Percentiles rank a stretch among this genome's conserved stretches.
These are phyloP conservation scores for Lepidurus apus DNA, from an alignment of 1,140 invertebrate genomes.

Conservation along the genomic window DNA sequence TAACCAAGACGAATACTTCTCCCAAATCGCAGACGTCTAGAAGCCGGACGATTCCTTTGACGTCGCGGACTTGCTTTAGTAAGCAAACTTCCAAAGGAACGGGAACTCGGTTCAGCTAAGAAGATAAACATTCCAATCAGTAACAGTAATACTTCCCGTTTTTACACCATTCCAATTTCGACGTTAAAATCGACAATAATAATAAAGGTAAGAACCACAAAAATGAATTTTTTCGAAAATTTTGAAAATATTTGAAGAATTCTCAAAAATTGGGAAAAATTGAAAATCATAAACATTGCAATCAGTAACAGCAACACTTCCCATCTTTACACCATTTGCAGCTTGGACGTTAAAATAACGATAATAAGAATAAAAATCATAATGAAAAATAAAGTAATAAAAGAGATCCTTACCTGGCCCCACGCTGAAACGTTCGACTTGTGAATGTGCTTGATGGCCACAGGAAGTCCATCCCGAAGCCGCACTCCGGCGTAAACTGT, in stretches of 20 bases:
- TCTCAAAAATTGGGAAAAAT: no score
- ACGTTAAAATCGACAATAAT: background rate
- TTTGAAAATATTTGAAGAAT: no score
- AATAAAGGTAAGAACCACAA: background rate
- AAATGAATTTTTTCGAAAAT: no score
- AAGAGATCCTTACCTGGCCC: constrained; percentile 32
- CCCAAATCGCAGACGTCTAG: constrained; percentile 56
- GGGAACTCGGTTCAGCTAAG: constrained; percentile 46
- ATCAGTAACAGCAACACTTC: no score
- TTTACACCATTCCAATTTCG: no score
- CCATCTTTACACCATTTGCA: no score
- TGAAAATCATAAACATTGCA: no score
- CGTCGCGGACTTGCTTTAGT: constrained; percentile 52
- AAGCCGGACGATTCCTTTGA: constrained; percentile 57
- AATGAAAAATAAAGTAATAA: background rate
- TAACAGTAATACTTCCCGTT: no score
- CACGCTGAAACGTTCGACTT: constrained; percentile 50
- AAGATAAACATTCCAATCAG: constrained; percentile 34
- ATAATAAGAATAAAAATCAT: background rate
- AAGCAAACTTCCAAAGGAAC: constrained; percentile 60
- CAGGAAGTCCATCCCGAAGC: constrained; percentile 47
- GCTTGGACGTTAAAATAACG: no score
- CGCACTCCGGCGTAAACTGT: constrained; percentile 52
- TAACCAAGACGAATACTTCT: constrained; percentile 55
- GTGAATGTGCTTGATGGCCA: constrained; percentile 54